Percentiles rank a stretch among this genome's conserved stretches.
Conservation (phyloP, 2,113 vertebrate species). For the Mustela nigripes region DNA sequence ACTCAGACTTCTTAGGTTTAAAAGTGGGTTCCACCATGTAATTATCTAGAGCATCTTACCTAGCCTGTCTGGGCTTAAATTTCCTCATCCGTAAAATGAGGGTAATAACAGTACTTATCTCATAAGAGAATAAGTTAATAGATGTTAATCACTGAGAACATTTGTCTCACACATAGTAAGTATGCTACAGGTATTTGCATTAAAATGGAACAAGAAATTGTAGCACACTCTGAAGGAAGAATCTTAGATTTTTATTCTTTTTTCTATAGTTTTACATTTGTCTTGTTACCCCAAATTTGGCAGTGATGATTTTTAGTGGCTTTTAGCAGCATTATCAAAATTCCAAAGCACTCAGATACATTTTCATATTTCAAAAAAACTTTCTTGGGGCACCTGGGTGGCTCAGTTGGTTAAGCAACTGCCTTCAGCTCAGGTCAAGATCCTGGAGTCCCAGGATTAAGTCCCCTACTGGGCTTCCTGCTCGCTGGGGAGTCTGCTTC, state of each 20-base stretch:
- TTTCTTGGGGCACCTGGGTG: too few species aligned
- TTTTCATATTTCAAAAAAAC: neutral
- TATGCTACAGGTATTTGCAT: neutral
- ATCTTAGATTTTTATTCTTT: neutral
- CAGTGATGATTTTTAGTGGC: neutral
- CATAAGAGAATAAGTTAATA: neutral
- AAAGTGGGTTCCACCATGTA: neutral
- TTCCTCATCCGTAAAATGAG: neutral
- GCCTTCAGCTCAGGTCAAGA: too few species aligned
- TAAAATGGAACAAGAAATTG: slow-evolving; percentile 4
- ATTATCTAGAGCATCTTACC: neutral
- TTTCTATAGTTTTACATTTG: neutral
- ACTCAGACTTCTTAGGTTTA: neutral
- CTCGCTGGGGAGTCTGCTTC: too few species aligned
- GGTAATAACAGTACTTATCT: neutral
- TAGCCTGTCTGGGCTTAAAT: neutral
- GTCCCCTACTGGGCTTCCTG: too few species aligned
- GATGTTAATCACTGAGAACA: neutral
- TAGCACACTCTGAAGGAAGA: neutral
- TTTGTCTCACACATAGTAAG: neutral
- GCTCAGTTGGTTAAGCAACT: too few species aligned
- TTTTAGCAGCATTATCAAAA: neutral
- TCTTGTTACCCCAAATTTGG: neutral
- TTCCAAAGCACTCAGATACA: too few species aligned
- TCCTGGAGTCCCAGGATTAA: too few species aligned